A percentile compares a stretch with the other conserved stretches of the same genome.
Evolutionary conservation across 2,797 vertebrate species (phyloP).

Genomic region (Heterohyrax brucei): DNA sequence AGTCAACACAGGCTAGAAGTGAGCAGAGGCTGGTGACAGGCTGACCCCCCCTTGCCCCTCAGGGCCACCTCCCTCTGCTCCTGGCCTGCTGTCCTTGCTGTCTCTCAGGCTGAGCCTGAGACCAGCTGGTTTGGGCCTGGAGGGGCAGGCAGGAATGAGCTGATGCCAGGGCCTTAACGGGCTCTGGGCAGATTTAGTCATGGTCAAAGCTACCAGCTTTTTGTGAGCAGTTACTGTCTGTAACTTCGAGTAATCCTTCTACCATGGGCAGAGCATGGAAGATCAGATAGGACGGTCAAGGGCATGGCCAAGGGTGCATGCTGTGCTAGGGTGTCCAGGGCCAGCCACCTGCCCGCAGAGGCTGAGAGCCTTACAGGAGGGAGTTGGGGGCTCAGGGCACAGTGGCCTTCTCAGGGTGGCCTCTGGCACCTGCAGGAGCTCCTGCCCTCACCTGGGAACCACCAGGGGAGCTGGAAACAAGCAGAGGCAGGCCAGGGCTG

Average conservation of each 20-base stretch:
- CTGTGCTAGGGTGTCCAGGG: not conserved
- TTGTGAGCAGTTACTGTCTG: not conserved
- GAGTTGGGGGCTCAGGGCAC: not conserved
- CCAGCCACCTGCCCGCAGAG: not conserved
- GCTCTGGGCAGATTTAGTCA: not conserved
- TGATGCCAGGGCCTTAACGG: not conserved
- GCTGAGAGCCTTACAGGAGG: not conserved
- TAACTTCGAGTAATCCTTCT: not conserved
- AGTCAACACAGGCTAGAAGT: not conserved
- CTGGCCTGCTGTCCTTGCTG: not conserved
- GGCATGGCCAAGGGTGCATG: not conserved
- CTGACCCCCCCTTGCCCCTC: not conserved
- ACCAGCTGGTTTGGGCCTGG: not conserved
- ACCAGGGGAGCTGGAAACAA: fast-evolving
- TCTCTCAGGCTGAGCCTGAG: not conserved
- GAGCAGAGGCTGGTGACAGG: not conserved
- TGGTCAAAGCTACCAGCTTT: not conserved
- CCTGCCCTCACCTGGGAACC: not conserved
- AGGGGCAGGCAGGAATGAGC: not conserved
- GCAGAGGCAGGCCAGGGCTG: not conserved
- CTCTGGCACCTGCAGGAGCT: not conserved
- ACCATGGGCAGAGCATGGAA: fast-evolving
- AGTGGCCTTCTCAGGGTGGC: not conserved
- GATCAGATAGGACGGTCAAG: not conserved
- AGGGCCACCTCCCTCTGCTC: not conserved